phyloP scores from a whole-genome alignment of 2,797 vertebrate genomes.

The Odontamblyopus rebecca region DNA sequence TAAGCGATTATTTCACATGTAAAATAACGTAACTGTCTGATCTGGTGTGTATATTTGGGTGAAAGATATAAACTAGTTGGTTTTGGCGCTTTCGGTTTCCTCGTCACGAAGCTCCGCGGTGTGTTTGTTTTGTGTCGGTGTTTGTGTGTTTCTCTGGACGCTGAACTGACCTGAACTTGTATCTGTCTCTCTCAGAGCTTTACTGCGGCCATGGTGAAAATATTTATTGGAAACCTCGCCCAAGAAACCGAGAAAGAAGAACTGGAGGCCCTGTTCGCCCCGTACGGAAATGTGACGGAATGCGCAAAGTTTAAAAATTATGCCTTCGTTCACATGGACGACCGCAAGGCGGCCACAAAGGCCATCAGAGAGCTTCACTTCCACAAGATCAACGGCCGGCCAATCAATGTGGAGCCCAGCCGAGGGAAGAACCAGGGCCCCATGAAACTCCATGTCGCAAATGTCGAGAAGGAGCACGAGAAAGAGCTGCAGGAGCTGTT shows the following conservation, averaged over 20 bases:
- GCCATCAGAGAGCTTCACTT: constrained; percentile 80
- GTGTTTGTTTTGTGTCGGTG: too few relatives aligned
- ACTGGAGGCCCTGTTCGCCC: constrained; percentile 74
- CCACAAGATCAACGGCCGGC: constrained; percentile 72
- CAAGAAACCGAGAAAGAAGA: constrained; percentile 76
- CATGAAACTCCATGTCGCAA: constrained; percentile 80
- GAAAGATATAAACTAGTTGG: not conserved
- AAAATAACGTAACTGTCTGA: not conserved
- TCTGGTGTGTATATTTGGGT: not conserved
- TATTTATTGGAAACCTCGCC: constrained; percentile 84
- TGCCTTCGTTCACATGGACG: constrained; percentile 83
- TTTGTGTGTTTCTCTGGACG: not conserved
- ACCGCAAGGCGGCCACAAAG: constrained; percentile 79
- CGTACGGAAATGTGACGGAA: constrained; percentile 79
- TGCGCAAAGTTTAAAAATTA: constrained; percentile 84
- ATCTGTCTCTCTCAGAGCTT: not conserved
- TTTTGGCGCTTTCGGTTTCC: constrained; percentile 37
- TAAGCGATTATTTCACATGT: not conserved
- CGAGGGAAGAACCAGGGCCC: constrained; percentile 77
- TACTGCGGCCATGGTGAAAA: constrained; percentile 78
- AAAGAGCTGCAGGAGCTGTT: constrained; percentile 76
- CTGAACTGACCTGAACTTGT: not conserved
- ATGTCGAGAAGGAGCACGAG: constrained; percentile 78
- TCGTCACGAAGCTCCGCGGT: constrained; percentile 25
- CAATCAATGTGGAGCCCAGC: constrained; percentile 83